phyloP scores from a whole-genome alignment of 2,113 vertebrate species.

The Atrichornis clamosus region DNA sequence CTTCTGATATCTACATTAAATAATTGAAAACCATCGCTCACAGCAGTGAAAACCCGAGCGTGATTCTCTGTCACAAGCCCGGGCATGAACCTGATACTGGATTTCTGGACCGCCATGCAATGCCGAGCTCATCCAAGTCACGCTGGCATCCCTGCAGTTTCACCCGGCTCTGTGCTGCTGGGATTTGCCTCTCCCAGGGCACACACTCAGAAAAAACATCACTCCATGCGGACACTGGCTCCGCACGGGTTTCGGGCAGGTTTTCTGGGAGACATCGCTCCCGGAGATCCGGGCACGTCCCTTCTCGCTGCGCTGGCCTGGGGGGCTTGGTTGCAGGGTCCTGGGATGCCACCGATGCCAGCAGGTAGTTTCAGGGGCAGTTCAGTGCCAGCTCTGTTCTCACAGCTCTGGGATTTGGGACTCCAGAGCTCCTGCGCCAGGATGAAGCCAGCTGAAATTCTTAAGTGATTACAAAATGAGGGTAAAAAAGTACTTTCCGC shows the following conservation, averaged over 20 bases:
- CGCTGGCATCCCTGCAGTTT: neutral
- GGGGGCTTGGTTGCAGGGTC: neutral
- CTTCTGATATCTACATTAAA: neutral
- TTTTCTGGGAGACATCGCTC: neutral
- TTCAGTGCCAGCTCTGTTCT: conserved; percentile 18
- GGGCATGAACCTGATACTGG: conserved; percentile 21
- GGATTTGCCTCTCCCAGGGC: neutral
- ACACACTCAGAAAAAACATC: neutral
- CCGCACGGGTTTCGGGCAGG: neutral
- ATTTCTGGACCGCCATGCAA: neutral
- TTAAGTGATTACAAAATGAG: neutral
- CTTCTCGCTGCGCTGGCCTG: neutral
- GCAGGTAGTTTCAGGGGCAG: neutral
- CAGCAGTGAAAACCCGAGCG: neutral
- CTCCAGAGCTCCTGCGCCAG: neutral
- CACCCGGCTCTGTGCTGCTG: neutral
- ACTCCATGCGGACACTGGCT: rapidly evolving
- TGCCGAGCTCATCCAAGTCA: neutral
- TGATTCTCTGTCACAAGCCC: conserved; percentile 1
- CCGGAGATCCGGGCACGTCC: neutral
- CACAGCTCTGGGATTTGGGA: neutral
- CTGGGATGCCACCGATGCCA: neutral
- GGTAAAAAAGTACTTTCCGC: neutral
- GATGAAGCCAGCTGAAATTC: conserved; percentile 28
- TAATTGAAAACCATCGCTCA: neutral